A percentile compares a stretch with the other conserved stretches of the same genome.
Evolutionary conservation across 1,140 invertebrate genomes (phyloP).

Genomic region (Drosophila arizonae): DNA sequence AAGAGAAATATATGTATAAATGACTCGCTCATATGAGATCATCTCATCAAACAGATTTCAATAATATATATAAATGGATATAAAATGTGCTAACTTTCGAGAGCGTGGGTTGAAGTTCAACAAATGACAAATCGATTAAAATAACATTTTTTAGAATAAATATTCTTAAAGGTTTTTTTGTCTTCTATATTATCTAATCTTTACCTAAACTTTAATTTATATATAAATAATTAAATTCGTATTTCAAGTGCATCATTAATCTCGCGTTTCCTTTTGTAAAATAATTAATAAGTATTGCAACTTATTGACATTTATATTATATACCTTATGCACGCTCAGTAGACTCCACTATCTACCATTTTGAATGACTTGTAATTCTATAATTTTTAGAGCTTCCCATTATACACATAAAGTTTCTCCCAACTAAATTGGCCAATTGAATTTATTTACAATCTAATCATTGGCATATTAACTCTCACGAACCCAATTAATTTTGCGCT

Average conservation of each 20-base stretch:
- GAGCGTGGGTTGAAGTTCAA: neutral
- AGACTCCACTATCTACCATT: neutral
- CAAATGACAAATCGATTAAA: slow-evolving; percentile 10
- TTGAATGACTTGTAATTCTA: neutral
- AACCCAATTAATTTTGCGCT: slow-evolving; percentile 31
- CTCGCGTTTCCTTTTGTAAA: too few species aligned
- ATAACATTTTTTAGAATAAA: neutral
- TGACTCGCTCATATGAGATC: slow-evolving; percentile 56
- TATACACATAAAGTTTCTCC: slow-evolving; percentile 7
- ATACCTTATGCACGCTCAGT: neutral
- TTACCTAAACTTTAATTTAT: neutral
- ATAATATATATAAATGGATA: slow-evolving; percentile 13
- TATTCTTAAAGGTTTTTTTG: too few species aligned
- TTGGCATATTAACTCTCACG: slow-evolving; percentile 30
- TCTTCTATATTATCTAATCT: neutral
- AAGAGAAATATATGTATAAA: slow-evolving; percentile 19
- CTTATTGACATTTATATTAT: neutral
- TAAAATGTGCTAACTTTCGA: slow-evolving; percentile 7
- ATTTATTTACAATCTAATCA: slow-evolving; percentile 24
- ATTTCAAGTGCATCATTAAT: too few species aligned
- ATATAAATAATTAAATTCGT: neutral
- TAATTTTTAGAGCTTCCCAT: neutral
- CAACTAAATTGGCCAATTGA: slow-evolving; percentile 43
- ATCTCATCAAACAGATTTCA: slow-evolving; percentile 20
- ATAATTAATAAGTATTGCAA: too few species aligned